A percentile compares a stretch with the other conserved stretches of the same genome.
Evolutionary conservation across 1,140 invertebrate genomes (phyloP).

Genomic region (Pseudachorutes palmiensis): DNA sequence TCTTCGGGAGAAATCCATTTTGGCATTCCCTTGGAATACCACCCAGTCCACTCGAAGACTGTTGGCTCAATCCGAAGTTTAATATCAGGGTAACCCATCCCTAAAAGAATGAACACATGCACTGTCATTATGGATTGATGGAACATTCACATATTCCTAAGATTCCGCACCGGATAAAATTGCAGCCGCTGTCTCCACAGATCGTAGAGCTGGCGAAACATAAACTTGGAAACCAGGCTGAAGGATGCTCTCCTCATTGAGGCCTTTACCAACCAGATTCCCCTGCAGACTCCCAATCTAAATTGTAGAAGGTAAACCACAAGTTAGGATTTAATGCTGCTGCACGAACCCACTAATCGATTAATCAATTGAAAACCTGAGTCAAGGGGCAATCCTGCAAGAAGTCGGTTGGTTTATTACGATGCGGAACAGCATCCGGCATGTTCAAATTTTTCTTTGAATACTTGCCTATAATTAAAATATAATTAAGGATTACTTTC

Average conservation of each 20-base stretch:
- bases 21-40: conserved; percentile 72
- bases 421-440: conserved; percentile 59
- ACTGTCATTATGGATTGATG: neutral
- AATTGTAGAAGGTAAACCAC: no score
- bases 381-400: conserved; percentile 78
- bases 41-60: conserved; percentile 85
- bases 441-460: conserved; percentile 79
- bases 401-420: conserved; percentile 54
- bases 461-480: conserved; percentile 52
- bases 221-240: conserved; percentile 58
- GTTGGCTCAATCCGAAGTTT: conserved; percentile 72
- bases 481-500: no score
- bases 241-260: conserved; percentile 55
- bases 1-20: conserved; percentile 69
- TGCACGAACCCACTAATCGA: no score
- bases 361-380: no score
- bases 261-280: conserved; percentile 53
- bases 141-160: conserved; percentile 2
- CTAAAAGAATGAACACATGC: conserved; percentile 40
- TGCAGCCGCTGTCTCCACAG: conserved; percentile 76
- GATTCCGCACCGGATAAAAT: conserved; percentile 51
- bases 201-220: conserved; percentile 77
- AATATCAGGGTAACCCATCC: conserved; percentile 44
- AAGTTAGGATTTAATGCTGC: no score
- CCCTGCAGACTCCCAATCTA: conserved; percentile 58